Percentiles rank a stretch among this genome's conserved stretches.
Evolutionary conservation across 2,797 vertebrate species (phyloP).

Genomic region (Scolopax bukidnonensis): DNA sequence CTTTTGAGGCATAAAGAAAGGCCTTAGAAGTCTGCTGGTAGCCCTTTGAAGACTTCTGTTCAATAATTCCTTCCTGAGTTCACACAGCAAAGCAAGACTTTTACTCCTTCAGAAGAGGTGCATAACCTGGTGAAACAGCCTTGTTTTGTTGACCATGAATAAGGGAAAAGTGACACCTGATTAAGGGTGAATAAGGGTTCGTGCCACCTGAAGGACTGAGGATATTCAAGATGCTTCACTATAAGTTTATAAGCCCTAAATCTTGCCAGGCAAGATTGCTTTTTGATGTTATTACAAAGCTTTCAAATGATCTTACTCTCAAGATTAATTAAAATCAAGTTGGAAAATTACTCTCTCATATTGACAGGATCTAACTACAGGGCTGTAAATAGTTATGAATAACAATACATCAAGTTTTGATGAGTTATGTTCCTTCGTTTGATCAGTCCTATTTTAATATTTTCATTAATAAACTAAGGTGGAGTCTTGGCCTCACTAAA

Average conservation of each 20-base stretch:
- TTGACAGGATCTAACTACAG: background rate
- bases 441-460: background rate
- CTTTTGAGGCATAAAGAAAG: background rate
- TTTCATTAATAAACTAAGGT: background rate
- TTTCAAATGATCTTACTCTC: background rate
- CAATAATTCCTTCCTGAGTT: background rate
- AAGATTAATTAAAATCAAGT: conserved; percentile 37
- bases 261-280: background rate
- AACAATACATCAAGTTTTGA: background rate
- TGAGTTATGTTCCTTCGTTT: background rate
- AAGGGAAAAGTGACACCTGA: background rate
- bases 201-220: background rate
- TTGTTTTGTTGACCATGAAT: background rate
- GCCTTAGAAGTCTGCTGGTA: fast-evolving
- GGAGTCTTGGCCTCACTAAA: background rate
- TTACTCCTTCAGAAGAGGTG: background rate
- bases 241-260: background rate
- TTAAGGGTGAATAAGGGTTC: too few species aligned
- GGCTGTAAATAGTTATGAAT: background rate
- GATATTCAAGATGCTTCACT: background rate
- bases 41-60: background rate
- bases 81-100: background rate
- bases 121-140: background rate
- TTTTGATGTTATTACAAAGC: conserved; percentile 29
- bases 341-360: background rate